Conservation (phyloP, 2,113 vertebrate species). For the Ciconia stormi region DNA sequence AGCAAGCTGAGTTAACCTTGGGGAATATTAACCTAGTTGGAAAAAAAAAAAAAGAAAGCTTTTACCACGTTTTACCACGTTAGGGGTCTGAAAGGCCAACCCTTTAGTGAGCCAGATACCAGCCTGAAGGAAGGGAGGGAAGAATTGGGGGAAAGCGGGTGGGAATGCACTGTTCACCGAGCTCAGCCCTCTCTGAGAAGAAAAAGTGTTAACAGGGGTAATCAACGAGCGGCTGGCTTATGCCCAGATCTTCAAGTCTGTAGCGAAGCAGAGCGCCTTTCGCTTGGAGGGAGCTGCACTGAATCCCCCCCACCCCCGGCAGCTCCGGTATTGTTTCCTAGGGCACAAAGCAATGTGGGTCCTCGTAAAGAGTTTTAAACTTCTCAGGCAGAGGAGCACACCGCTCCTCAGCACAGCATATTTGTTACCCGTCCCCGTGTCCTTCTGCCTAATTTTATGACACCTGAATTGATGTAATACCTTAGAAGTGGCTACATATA, state of each 20-base stretch:
- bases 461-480: not conserved
- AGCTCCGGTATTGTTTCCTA: not conserved
- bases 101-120: not conserved
- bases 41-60: not conserved
- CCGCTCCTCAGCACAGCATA: fast-evolving
- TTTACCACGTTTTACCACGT: not conserved
- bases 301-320: fast-evolving
- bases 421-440: not conserved
- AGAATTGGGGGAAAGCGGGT: not conserved
- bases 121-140: not conserved
- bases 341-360: not conserved
- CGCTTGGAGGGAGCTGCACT: not conserved
- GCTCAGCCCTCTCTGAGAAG: not conserved
- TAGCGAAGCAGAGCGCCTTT: not conserved
- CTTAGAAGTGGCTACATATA: not conserved
- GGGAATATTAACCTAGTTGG: slow-evolving; percentile 29
- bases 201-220: slow-evolving; percentile 50
- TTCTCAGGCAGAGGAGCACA: not conserved
- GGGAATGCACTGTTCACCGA: not conserved
- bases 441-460: not conserved
- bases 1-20: slow-evolving; percentile 23
- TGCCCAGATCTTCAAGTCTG: not conserved
- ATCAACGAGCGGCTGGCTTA: not conserved
- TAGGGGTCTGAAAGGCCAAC: not conserved
- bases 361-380: not conserved